Percentiles rank a stretch among this genome's conserved stretches.
phyloP scores from a whole-genome alignment of 2,797 vertebrate species.

The Sebastes oblongus region DNA sequence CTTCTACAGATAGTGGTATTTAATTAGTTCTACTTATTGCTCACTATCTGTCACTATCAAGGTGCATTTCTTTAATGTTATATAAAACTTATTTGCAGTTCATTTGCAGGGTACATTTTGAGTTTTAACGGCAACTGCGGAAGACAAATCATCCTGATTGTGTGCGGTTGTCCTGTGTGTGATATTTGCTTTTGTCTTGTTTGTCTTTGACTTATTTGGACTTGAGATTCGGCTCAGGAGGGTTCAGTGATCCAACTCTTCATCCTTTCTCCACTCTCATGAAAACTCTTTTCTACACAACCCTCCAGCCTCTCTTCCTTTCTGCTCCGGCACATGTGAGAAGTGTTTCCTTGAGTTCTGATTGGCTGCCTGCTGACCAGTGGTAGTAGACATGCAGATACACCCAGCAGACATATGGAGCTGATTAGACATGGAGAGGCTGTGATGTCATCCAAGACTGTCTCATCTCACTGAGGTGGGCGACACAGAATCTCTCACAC shows the following conservation, averaged over 20 bases:
- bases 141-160: neutral
- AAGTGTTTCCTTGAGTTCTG: slow-evolving; percentile 2
- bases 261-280: neutral
- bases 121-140: neutral
- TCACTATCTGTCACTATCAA: neutral
- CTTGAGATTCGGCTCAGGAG: neutral
- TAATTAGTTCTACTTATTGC: too few species aligned
- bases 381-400: slow-evolving; percentile 19
- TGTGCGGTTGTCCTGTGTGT: neutral
- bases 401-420: slow-evolving; percentile 64
- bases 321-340: neutral
- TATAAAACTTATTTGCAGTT: neutral
- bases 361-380: slow-evolving; percentile 59
- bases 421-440: slow-evolving; percentile 52
- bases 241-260: neutral
- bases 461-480: slow-evolving; percentile 3
- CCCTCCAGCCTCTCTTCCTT: neutral
- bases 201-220: neutral
- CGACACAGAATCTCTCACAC: slow-evolving; percentile 16
- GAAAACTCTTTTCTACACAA: neutral
- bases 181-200: neutral
- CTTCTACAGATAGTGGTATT: too few species aligned
- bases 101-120: neutral
- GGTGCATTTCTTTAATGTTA: neutral
- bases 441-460: slow-evolving; percentile 50